Conservation (phyloP, 2,113 vertebrate genomes). For the Numida meleagris region DNA sequence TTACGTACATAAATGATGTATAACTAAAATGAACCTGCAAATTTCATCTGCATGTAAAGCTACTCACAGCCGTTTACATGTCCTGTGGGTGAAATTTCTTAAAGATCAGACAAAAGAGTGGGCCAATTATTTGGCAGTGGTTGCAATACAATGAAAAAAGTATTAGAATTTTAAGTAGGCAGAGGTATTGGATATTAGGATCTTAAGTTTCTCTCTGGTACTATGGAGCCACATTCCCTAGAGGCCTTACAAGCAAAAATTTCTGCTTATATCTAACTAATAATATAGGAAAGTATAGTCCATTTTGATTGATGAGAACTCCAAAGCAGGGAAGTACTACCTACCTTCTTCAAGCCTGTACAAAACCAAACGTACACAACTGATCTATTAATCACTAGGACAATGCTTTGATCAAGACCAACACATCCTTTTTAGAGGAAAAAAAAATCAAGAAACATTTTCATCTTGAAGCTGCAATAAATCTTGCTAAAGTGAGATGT, state of each 20-base stretch:
- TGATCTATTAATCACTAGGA: constrained; percentile 31
- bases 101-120: background rate
- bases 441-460: background rate
- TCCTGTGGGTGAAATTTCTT: background rate
- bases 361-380: background rate
- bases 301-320: constrained; percentile 5
- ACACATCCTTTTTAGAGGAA: background rate
- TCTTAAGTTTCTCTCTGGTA: background rate
- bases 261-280: background rate
- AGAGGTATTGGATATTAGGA: background rate
- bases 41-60: background rate
- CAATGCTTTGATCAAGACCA: constrained; percentile 12
- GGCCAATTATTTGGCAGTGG: background rate
- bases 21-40: background rate
- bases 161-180: background rate
- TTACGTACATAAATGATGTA: background rate
- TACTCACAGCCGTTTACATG: background rate
- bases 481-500: constrained; percentile 48
- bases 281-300: background rate
- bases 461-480: constrained; percentile 36
- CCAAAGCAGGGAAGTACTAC: background rate
- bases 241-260: background rate
- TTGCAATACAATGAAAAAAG: background rate
- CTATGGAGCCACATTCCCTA: background rate
- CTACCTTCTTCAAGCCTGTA: background rate